A percentile compares a stretch with the other conserved stretches of the same genome.
Evolutionary conservation across 2,113 vertebrate genomes (phyloP).

Genomic region (Antechinus flavipes): DNA sequence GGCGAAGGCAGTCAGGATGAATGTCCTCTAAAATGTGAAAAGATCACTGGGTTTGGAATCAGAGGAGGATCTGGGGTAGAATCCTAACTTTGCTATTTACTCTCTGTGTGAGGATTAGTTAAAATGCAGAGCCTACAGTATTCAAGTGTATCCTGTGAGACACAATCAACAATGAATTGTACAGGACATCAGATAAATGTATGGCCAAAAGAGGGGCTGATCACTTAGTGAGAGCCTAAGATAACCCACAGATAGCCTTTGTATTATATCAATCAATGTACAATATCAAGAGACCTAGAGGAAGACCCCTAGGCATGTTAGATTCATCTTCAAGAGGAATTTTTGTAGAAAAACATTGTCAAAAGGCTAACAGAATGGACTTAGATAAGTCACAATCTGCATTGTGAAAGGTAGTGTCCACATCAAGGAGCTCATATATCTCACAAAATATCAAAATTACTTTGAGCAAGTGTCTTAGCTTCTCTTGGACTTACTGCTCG

Average conservation of each 20-base stretch:
- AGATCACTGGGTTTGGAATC: background rate
- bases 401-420: background rate
- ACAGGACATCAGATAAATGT: background rate
- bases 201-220: background rate
- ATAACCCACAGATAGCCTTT: background rate
- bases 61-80: rapidly evolving
- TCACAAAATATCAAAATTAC: background rate
- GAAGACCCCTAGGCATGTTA: background rate
- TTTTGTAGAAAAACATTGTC: background rate
- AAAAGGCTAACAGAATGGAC: background rate
- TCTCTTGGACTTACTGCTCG: background rate
- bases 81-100: too few relatives aligned
- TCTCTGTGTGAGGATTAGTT: background rate
- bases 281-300: background rate
- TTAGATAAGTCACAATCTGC: background rate
- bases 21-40: background rate
- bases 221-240: background rate
- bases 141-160: background rate
- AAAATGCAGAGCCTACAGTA: background rate
- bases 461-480: background rate
- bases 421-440: background rate
- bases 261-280: background rate
- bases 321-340: background rate
- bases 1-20: background rate
- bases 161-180: background rate